Evolutionary conservation across 2,113 vertebrate genomes (phyloP).

Genomic region (Clarias macrocephalus): DNA sequence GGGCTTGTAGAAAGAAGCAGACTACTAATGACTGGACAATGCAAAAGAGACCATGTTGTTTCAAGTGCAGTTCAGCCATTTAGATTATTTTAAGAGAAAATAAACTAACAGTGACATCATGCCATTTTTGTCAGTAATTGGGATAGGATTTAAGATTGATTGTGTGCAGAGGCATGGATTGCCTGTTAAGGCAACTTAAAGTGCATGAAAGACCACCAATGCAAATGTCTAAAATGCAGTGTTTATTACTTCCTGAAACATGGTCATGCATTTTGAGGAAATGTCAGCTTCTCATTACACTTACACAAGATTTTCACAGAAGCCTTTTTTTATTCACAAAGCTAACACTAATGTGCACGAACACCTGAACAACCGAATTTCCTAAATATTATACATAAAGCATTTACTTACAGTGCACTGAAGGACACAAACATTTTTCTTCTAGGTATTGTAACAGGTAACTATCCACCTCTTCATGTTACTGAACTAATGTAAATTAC

Average conservation of each 20-base stretch:
- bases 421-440: neutral
- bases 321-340: neutral
- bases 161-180: neutral
- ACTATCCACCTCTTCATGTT: neutral
- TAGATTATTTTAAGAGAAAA: neutral
- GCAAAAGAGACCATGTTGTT: neutral
- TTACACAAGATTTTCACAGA: neutral
- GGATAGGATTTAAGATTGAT: neutral
- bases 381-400: slow-evolving; percentile 8
- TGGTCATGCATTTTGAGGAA: slow-evolving; percentile 32
- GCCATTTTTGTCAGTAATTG: neutral
- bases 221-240: neutral
- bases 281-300: neutral
- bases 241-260: slow-evolving; percentile 43
- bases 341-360: slow-evolving; percentile 14
- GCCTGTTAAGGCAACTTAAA: neutral
- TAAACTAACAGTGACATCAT: neutral
- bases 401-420: neutral
- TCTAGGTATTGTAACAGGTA: neutral
- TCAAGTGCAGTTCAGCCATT: neutral
- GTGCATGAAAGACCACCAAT: neutral
- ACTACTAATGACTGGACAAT: neutral
- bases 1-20: neutral
- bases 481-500: slow-evolving; percentile 12
- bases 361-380: slow-evolving; percentile 2